Percentiles rank a stretch among this genome's conserved stretches.
Conservation (phyloP, 2,888 invertebrate genomes). For the Acrocyrtus sp. region DNA sequence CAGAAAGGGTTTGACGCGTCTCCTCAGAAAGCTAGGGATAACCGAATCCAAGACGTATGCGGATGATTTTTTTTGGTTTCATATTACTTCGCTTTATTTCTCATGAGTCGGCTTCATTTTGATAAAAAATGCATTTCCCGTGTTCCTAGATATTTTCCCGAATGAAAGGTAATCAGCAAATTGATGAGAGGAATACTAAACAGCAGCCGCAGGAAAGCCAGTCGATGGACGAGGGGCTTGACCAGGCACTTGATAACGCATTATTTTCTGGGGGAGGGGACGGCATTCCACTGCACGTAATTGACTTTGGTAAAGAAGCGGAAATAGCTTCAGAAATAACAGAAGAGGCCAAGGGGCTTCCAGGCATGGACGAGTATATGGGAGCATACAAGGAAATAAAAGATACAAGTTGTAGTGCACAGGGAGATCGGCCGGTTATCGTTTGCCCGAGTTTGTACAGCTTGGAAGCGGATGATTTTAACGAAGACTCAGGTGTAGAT, state of each 20-base stretch:
- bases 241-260: too few relatives aligned
- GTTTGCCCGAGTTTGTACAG: constrained; percentile 52
- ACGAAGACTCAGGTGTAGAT: background rate
- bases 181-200: background rate
- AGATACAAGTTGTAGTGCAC: constrained; percentile 29
- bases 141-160: too few relatives aligned
- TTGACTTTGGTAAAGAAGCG: background rate
- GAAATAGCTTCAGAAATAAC: background rate
- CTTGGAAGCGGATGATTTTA: constrained; percentile 49
- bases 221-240: background rate
- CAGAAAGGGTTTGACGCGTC: constrained; percentile 35
- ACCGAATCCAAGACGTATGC: constrained; percentile 16
- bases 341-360: constrained; percentile 7
- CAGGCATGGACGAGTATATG: constrained; percentile 22
- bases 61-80: too few relatives aligned
- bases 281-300: background rate
- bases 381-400: constrained; percentile 30
- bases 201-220: background rate
- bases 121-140: too few relatives aligned
- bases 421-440: constrained; percentile 36
- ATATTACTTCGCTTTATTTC: background rate
- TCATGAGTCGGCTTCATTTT: too few relatives aligned
- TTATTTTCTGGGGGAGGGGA: background rate
- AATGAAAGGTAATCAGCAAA: background rate
- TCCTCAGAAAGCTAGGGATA: constrained; percentile 5